phyloP scores from a whole-genome alignment of 2,797 vertebrate genomes.

The Bradypodion ventrale region DNA sequence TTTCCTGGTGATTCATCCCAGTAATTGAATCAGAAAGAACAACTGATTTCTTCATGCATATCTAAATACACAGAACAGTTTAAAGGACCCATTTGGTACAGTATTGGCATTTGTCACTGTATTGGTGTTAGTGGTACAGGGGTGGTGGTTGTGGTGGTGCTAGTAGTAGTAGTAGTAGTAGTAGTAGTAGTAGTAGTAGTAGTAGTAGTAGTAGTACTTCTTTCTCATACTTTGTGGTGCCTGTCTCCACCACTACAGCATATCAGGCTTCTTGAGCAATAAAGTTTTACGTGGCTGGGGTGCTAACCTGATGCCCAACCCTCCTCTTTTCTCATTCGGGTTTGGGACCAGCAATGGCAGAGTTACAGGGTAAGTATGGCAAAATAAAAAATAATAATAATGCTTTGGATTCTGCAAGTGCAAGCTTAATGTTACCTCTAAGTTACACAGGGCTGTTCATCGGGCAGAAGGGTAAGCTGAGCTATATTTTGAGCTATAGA shows the following conservation, averaged over 20 bases:
- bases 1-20: conserved; percentile 22
- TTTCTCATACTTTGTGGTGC: no score
- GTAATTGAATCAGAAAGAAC: conserved; percentile 15
- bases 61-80: conserved; percentile 24
- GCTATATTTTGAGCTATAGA: background rate
- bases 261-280: no score
- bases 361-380: background rate
- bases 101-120: background rate
- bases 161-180: no score
- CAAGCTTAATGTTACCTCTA: background rate
- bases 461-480: background rate
- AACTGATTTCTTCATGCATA: conserved; percentile 17
- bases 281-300: no score
- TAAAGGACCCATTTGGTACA: background rate
- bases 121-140: background rate
- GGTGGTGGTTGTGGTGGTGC: no score
- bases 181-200: no score
- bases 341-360: no score
- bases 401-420: background rate
- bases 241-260: no score
- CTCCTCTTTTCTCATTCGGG: no score
- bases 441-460: background rate
- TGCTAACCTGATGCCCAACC: no score
- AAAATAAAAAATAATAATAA: background rate
- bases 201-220: no score